phyloP scores from a whole-genome alignment of 2,797 vertebrate species.

The Macrochelys suwanniensis region DNA sequence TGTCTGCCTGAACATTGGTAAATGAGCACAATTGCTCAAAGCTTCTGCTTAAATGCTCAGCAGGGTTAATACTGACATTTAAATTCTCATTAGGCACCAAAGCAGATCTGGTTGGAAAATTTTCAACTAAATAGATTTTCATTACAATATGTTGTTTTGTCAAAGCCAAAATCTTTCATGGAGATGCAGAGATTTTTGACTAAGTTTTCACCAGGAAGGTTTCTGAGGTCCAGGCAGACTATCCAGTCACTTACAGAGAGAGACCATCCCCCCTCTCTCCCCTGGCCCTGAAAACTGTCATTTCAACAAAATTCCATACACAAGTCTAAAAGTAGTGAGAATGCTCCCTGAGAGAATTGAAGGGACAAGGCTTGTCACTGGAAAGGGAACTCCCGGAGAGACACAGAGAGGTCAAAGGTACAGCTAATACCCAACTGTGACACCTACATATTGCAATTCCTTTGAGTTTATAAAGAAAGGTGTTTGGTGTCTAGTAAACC shows the following conservation, averaged over 20 bases:
- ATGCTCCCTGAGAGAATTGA: not conserved
- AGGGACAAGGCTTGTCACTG: not conserved
- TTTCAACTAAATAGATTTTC: not conserved
- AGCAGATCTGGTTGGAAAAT: not conserved
- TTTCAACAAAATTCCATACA: not conserved
- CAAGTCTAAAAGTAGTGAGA: not conserved
- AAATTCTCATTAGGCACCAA: not conserved
- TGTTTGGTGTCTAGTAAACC: not conserved
- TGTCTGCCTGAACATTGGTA: not conserved
- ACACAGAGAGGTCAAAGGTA: not conserved
- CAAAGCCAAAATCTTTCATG: not conserved
- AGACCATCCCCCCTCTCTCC: not conserved
- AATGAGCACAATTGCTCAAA: fast-evolving
- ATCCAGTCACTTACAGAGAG: fast-evolving
- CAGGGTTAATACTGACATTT: not conserved
- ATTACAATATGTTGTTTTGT: not conserved
- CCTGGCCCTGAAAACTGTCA: not conserved
- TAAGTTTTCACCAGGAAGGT: not conserved
- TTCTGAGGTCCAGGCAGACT: not conserved
- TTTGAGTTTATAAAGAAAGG: not conserved
- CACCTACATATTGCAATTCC: not conserved
- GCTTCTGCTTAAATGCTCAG: not conserved
- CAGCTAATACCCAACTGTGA: not conserved
- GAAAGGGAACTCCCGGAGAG: not conserved
- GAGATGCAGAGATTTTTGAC: not conserved